phyloP scores from a whole-genome alignment of 1,140 invertebrate species.

The Venustaconcha ellipsiformis region DNA sequence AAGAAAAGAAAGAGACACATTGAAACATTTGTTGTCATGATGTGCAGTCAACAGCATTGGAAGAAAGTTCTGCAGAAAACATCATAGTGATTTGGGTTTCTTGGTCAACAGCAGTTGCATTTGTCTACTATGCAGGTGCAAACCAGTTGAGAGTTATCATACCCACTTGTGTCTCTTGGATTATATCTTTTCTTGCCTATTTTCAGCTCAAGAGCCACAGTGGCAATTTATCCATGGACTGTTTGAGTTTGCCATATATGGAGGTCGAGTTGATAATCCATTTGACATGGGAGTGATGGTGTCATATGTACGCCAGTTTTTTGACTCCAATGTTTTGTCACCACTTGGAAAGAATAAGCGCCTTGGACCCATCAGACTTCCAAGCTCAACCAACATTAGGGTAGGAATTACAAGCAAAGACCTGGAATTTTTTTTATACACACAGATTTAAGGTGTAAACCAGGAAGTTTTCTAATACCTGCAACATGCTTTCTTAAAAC shows the following conservation, averaged over 20 bases:
- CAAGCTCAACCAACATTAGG: conserved; percentile 69
- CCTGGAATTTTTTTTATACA: too few species aligned
- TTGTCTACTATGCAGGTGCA: too few species aligned
- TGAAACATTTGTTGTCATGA: too few species aligned
- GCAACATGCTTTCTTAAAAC: too few species aligned
- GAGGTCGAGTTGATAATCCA: conserved; percentile 86
- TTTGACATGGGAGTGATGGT: conserved; percentile 82
- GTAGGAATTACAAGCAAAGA: conserved; percentile 49
- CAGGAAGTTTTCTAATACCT: too few species aligned
- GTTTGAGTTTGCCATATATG: conserved; percentile 86
- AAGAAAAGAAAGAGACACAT: too few species aligned
- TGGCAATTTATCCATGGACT: conserved; percentile 87
- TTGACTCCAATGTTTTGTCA: conserved; percentile 72
- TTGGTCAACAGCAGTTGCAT: too few species aligned
- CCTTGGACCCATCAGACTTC: conserved; percentile 62
- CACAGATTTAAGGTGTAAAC: too few species aligned
- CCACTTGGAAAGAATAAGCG: conserved; percentile 73
- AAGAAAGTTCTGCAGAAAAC: too few species aligned
- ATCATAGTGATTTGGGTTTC: too few species aligned
- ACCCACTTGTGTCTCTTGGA: not conserved
- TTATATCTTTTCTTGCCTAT: not conserved
- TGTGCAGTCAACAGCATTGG: too few species aligned
- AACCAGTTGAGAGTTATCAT: too few species aligned
- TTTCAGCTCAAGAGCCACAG: conserved; percentile 68
- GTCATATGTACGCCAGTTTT: conserved; percentile 82